phyloP scores from a whole-genome alignment of 2,113 vertebrate genomes.

The Melanotaenia duboulayi region DNA sequence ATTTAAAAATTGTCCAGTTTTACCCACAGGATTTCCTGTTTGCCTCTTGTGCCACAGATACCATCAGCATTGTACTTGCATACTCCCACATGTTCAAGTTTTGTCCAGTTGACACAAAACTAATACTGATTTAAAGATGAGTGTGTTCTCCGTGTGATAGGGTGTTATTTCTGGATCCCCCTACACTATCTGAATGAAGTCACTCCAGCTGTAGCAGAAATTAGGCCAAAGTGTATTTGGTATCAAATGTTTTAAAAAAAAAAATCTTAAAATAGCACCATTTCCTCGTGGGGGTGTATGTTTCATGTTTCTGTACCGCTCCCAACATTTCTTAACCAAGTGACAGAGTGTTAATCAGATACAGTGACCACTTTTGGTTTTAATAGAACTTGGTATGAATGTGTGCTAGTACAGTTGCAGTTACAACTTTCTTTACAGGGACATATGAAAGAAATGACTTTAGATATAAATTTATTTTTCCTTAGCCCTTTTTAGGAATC shows the following conservation, averaged over 20 bases:
- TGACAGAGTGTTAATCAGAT: neutral
- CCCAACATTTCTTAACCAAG: neutral
- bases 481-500: neutral
- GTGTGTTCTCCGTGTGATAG: constrained; percentile 13
- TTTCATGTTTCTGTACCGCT: neutral
- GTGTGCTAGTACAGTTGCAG: neutral
- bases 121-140: constrained; percentile 49
- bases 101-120: constrained; percentile 51
- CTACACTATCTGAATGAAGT: constrained; percentile 53
- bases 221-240: constrained; percentile 51
- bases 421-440: neutral
- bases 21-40: constrained; percentile 76
- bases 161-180: constrained; percentile 63
- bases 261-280: constrained; percentile 59
- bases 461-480: neutral
- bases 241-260: constrained; percentile 52
- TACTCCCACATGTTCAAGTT: constrained; percentile 50
- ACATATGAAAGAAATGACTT: neutral
- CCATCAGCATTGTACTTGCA: constrained; percentile 58
- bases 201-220: constrained; percentile 60
- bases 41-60: constrained; percentile 65
- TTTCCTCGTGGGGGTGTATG: constrained; percentile 9
- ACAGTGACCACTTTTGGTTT: neutral
- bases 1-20: constrained; percentile 39
- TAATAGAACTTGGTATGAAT: neutral